Base-by-base conservation (phyloP, 2,888 invertebrate species). In the Candidula unifasciata region DNA sequence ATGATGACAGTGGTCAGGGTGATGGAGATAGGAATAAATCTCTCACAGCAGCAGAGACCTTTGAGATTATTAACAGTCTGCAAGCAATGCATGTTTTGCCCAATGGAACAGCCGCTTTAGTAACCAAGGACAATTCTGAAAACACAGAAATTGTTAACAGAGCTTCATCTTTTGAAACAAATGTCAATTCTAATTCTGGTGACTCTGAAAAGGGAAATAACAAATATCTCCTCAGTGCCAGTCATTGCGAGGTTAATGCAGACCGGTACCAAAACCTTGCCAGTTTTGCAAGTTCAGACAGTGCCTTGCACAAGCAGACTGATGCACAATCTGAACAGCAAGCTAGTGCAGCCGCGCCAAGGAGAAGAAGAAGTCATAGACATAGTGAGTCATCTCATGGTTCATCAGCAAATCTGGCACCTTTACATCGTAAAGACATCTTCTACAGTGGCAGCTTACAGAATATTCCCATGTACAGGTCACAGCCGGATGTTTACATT, bases 401-500 rank as follows among this genome's bases (percentile, higher is more conserved):
- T 21, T 37, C 80, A 30, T 44, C 69, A 10, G 52, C 35, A 27
- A 81, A 73, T 60, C 64, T 84, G 78, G 79, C 57, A 64, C 80
- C 30, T 33, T 85, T 30, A 69, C 80, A 30, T 78, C 95, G 97
- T 81, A 97, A 96, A 82, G 98, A 99, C 93, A 96, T 97, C 16
- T 96, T 99, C 90, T 98, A 98, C 93, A 96, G 97, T 92, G 97
- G 97, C 88, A 97, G 96, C 91, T 94, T 96, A 35, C 94, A 94
- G 84, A 95, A 95, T 90, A 94, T 95, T 82, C 93, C 94, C 27
- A 91, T 93, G 88, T 94, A 92, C 88, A 91, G 90, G 85, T 93
- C 93, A 5, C 92, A 94, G 87, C 93, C 92, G 3, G 90, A 90
- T 33, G 83, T 92, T 33, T 94, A 93, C 88, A 89, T 91, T 27